Evolutionary conservation across 2,113 vertebrate genomes (phyloP).

Genomic region (Anas platyrhynchos): DNA sequence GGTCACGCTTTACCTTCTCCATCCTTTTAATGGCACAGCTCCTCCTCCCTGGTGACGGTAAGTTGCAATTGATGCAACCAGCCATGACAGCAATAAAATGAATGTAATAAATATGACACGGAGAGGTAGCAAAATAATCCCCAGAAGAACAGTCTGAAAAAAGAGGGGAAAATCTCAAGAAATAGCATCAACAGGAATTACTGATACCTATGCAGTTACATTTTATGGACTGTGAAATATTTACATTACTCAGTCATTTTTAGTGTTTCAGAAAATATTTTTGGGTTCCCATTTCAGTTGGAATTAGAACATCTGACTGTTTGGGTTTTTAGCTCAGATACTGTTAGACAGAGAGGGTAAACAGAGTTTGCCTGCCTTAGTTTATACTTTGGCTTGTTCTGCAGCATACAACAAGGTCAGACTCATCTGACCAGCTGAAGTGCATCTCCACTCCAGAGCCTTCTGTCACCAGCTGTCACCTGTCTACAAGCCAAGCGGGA

Average conservation of each 20-base stretch:
- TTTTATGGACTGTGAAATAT: neutral
- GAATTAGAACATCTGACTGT: neutral
- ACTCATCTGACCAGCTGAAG: neutral
- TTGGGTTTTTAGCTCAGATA: neutral
- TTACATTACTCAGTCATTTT: neutral
- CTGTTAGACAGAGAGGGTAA: neutral
- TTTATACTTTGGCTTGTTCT: neutral
- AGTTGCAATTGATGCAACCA: conserved; percentile 82
- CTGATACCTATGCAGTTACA: neutral
- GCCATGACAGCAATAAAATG: conserved; percentile 86
- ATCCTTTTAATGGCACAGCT: conserved; percentile 84
- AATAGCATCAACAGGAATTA: neutral
- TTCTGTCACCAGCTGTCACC: neutral
- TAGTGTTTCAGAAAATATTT: neutral
- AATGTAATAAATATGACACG: conserved; percentile 79
- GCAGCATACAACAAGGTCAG: neutral
- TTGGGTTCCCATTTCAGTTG: neutral
- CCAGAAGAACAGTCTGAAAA: conserved; percentile 80
- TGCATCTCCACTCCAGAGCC: neutral
- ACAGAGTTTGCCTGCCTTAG: neutral
- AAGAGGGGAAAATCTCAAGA: neutral
- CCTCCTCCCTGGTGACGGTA: conserved; percentile 77
- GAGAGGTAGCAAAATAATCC: conserved; percentile 89
- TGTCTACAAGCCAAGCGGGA: neutral
- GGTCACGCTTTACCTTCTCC: conserved; percentile 87